These are phyloP conservation scores for Drosophila melanosoma DNA, from an alignment of 2,888 invertebrate species.

Conservation along the genomic window DNA sequence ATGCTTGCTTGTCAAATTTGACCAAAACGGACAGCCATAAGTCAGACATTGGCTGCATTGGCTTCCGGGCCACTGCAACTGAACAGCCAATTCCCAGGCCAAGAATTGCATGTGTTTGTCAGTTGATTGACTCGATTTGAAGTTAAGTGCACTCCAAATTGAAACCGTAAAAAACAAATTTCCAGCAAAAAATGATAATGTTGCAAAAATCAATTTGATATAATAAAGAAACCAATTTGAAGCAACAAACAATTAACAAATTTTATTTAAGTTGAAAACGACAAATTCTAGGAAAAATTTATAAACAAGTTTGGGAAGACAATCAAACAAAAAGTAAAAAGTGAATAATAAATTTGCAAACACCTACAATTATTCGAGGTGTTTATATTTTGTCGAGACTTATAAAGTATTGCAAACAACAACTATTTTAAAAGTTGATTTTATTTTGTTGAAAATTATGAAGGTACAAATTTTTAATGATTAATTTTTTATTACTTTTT, in stretches of 20 bases:
- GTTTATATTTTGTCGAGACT: neutral
- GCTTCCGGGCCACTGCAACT: neutral
- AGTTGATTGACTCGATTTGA: constrained; percentile 12
- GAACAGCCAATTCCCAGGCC: neutral
- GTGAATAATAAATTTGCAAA: neutral
- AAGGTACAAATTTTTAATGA: neutral
- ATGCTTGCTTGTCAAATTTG: constrained; percentile 73
- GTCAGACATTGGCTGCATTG: constrained; percentile 62
- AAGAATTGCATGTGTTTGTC: constrained; percentile 11
- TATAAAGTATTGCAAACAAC: neutral
- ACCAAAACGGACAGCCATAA: constrained; percentile 66
- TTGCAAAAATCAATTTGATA: neutral
- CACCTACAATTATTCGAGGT: no score
- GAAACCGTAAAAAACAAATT: constrained; percentile 1
- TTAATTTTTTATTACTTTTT: neutral
- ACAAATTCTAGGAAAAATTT: neutral
- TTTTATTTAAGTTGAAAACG: neutral
- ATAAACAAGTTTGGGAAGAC: neutral
- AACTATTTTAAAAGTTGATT: neutral
- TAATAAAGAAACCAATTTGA: neutral
- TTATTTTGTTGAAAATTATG: neutral
- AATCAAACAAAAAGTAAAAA: neutral
- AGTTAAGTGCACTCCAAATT: constrained; percentile 13
- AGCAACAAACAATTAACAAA: neutral
- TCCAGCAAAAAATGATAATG: neutral